A percentile compares a stretch with the other conserved stretches of the same genome.
Conservation (phyloP, 2,113 vertebrate species). For the Apistogramma diplotaenia region DNA sequence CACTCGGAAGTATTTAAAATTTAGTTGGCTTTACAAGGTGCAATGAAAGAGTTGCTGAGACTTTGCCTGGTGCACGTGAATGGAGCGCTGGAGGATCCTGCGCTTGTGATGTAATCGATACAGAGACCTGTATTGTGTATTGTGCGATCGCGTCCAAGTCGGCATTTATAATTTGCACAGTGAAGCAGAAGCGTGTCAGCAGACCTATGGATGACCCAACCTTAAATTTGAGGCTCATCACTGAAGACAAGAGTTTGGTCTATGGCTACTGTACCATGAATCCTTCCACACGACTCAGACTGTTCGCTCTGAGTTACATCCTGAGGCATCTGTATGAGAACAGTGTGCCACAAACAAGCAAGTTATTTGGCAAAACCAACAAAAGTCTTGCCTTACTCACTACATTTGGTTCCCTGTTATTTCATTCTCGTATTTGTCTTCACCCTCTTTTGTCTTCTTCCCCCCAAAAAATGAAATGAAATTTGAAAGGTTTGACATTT, state of each 20-base stretch:
- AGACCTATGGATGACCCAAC: background rate
- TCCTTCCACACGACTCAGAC: background rate
- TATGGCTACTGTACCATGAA: background rate
- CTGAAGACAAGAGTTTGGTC: background rate
- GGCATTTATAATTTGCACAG: background rate
- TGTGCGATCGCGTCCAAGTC: background rate
- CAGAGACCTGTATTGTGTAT: background rate
- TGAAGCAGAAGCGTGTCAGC: background rate
- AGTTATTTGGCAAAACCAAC: background rate
- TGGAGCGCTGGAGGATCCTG: background rate
- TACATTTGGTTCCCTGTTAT: background rate
- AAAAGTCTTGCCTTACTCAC: background rate
- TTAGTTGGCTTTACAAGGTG: background rate
- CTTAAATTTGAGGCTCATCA: background rate
- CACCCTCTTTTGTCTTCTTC: background rate
- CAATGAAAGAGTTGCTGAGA: background rate
- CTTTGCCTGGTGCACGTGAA: background rate
- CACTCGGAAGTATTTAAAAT: background rate
- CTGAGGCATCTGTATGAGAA: background rate
- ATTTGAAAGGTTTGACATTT: slow-evolving; percentile 1
- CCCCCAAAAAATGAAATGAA: background rate
- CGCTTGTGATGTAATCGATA: background rate
- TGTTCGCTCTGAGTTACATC: background rate
- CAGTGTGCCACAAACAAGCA: background rate
- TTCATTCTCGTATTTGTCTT: background rate